Evolutionary conservation across 2,113 vertebrate species (phyloP).

Genomic region (Chaetodon trifascialis): DNA sequence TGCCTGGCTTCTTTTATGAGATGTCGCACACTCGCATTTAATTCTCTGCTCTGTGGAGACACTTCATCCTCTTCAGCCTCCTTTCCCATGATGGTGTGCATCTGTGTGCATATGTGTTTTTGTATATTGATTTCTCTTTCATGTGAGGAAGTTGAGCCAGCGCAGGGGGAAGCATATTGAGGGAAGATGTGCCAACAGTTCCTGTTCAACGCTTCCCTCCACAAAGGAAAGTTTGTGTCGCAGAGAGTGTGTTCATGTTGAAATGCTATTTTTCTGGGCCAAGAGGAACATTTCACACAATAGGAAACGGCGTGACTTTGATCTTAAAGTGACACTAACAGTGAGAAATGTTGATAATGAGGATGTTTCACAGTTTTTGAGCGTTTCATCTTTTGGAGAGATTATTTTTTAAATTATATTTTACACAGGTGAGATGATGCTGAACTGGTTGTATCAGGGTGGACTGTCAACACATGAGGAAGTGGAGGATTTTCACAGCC

Average conservation of each 20-base stretch:
- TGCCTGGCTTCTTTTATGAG: slow-evolving; percentile 3
- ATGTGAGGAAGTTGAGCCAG: slow-evolving; percentile 60
- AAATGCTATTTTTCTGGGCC: not conserved
- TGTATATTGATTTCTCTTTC: slow-evolving; percentile 55
- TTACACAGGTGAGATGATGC: not conserved
- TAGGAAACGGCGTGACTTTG: not conserved
- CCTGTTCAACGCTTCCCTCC: slow-evolving; percentile 69
- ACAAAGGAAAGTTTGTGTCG: slow-evolving; percentile 68
- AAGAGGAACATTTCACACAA: slow-evolving; percentile 14
- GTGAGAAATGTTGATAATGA: not conserved
- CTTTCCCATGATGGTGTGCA: not conserved
- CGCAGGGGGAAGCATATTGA: slow-evolving; percentile 64
- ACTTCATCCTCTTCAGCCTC: not conserved
- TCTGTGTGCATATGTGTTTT: not conserved
- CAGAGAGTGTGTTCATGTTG: slow-evolving; percentile 16
- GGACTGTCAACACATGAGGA: not conserved
- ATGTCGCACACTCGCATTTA: not conserved
- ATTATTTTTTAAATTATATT: not conserved
- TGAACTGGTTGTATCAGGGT: not conserved
- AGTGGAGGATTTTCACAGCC: not conserved
- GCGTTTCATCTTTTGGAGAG: not conserved
- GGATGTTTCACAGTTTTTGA: not conserved
- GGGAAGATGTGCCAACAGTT: slow-evolving; percentile 73
- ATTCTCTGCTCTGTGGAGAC: not conserved
- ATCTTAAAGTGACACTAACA: not conserved